These are phyloP conservation scores for Drosophila chauvacae DNA, from an alignment of 1,140 invertebrate genomes.

Conservation along the genomic window DNA sequence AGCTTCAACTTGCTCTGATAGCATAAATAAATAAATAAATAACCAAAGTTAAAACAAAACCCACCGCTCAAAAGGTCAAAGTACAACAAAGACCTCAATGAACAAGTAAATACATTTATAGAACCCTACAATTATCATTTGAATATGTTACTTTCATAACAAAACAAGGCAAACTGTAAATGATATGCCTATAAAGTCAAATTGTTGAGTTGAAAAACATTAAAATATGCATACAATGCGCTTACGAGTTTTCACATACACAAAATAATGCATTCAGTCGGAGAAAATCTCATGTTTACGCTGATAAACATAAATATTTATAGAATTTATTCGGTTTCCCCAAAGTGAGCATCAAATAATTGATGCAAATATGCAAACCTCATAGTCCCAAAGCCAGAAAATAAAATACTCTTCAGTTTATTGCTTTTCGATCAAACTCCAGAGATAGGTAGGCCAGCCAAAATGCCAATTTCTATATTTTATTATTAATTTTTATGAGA, in stretches of 20 bases:
- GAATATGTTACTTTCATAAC: background rate
- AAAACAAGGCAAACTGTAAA: conserved; percentile 4
- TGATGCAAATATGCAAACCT: conserved; percentile 26
- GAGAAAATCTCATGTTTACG: conserved; percentile 26
- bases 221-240: conserved; percentile 20
- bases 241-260: conserved; percentile 4
- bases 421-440: conserved; percentile 33
- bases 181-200: conserved; percentile 6
- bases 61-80: conserved; percentile 11
- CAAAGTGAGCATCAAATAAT: conserved; percentile 45
- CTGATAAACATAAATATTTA: conserved; percentile 36
- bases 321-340: conserved; percentile 16
- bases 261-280: conserved; percentile 8
- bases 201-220: conserved; percentile 14
- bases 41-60: background rate
- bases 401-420: conserved; percentile 30
- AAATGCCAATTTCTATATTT: conserved; percentile 35
- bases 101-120: background rate
- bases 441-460: background rate
- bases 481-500: conserved; percentile 55
- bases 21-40: conserved; percentile 24
- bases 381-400: conserved; percentile 30
- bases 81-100: background rate
- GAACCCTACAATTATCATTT: background rate
- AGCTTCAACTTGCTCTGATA: conserved; percentile 7